Evolutionary conservation across 2,797 vertebrate species (phyloP).

Genomic region (Danio albolineatus): DNA sequence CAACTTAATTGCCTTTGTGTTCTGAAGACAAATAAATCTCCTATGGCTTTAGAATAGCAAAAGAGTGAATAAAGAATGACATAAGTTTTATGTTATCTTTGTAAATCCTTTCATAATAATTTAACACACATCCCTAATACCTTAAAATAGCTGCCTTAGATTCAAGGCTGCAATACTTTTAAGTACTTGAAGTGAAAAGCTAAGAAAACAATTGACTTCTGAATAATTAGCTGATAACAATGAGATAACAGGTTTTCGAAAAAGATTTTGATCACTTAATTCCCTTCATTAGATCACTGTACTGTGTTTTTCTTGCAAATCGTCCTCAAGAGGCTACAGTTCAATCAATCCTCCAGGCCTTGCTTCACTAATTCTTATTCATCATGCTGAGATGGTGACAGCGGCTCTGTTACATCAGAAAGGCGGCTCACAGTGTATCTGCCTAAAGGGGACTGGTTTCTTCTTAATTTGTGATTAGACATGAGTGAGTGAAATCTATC

Average conservation of each 20-base stretch:
- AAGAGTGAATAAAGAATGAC: neutral
- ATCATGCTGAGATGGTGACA: constrained; percentile 24
- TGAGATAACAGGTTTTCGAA: constrained; percentile 59
- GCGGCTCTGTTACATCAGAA: constrained; percentile 36
- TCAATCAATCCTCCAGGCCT: constrained; percentile 48
- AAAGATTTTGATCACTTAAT: constrained; percentile 59
- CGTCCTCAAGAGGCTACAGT: constrained; percentile 34
- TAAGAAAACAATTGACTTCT: neutral
- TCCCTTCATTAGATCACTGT: constrained; percentile 55
- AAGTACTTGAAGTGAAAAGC: neutral
- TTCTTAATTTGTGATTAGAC: constrained; percentile 56
- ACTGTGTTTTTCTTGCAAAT: constrained; percentile 34
- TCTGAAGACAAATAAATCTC: no score
- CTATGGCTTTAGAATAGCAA: neutral
- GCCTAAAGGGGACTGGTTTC: constrained; percentile 36
- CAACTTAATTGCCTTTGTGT: no score
- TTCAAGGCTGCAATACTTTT: neutral
- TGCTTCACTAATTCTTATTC: constrained; percentile 33
- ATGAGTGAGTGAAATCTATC: constrained; percentile 12
- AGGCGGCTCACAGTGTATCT: constrained; percentile 29
- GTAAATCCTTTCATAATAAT: neutral
- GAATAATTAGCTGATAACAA: constrained; percentile 65
- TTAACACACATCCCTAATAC: neutral
- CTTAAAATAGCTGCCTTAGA: neutral
- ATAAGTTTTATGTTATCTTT: neutral